Percentiles rank a stretch among this genome's conserved stretches.
phyloP scores from a whole-genome alignment of 2,113 vertebrate species.

The Dendropsophus ebraccatus region DNA sequence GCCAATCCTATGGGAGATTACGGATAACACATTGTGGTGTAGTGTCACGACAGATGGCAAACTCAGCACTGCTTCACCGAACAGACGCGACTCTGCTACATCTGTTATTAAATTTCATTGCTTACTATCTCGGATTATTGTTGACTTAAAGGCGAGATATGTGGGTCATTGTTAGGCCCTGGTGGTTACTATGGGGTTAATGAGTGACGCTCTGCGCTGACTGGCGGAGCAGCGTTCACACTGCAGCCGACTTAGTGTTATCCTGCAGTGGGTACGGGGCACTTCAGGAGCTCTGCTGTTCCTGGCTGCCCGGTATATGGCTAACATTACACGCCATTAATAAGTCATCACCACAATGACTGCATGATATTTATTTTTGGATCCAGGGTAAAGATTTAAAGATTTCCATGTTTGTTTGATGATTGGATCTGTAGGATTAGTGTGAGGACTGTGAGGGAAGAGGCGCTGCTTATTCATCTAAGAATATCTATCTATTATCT shows the following conservation, averaged over 20 bases:
- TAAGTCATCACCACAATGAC: neutral
- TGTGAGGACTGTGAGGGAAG: neutral
- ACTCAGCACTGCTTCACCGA: neutral
- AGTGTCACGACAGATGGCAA: neutral
- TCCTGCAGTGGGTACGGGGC: constrained; percentile 31
- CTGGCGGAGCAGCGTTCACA: neutral
- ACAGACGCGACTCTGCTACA: neutral
- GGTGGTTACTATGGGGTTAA: neutral
- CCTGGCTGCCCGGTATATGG: neutral
- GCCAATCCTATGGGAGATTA: neutral
- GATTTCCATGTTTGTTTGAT: neutral
- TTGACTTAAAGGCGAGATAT: neutral
- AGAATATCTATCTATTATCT: neutral
- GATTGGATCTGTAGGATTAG: neutral
- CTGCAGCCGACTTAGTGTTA: constrained; percentile 20
- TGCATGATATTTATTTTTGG: neutral
- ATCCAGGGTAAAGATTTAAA: neutral
- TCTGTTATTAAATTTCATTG: neutral
- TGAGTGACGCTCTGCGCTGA: constrained; percentile 7
- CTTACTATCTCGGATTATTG: neutral
- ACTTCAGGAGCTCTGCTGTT: neutral
- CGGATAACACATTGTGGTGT: neutral
- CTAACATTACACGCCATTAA: neutral
- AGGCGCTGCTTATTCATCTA: neutral
- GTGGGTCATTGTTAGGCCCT: neutral